Evolutionary conservation across 1,140 invertebrate genomes (phyloP).

Genomic region (Meloidogyne hapla): DNA sequence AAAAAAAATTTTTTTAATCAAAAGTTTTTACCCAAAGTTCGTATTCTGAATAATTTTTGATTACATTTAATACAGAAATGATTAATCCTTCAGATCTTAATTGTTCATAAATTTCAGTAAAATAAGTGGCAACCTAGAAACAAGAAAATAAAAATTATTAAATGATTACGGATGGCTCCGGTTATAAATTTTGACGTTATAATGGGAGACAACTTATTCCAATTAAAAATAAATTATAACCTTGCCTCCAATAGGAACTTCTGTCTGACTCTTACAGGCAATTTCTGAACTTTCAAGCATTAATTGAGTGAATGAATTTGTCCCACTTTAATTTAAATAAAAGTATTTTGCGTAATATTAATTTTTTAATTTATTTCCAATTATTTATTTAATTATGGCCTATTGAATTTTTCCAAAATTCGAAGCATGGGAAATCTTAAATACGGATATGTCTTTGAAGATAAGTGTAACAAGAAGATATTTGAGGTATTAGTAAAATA

Average conservation of each 20-base stretch:
- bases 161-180: too few species aligned
- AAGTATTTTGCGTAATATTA: neutral
- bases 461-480: too few species aligned
- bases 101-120: slow-evolving; percentile 16
- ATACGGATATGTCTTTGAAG: too few species aligned
- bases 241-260: neutral
- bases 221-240: neutral
- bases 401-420: too few species aligned
- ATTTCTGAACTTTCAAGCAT: neutral
- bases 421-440: too few species aligned
- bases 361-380: neutral
- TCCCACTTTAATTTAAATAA: neutral
- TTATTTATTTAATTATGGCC: too few species aligned
- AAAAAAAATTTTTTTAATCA: slow-evolving; percentile 5
- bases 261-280: neutral
- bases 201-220: too few species aligned
- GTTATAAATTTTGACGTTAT: too few species aligned
- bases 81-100: slow-evolving; percentile 11
- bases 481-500: too few species aligned
- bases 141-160: neutral
- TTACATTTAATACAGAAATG: neutral
- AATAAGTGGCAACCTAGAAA: slow-evolving; percentile 23
- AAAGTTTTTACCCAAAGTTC: slow-evolving; percentile 23
- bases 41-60: slow-evolving; percentile 14
- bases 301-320: slow-evolving; percentile 5